Evolutionary conservation across 2,113 vertebrate genomes (phyloP), one percentile per base, ranked within the genome.

Genomic region (Aphyosemion australe): DNA sequence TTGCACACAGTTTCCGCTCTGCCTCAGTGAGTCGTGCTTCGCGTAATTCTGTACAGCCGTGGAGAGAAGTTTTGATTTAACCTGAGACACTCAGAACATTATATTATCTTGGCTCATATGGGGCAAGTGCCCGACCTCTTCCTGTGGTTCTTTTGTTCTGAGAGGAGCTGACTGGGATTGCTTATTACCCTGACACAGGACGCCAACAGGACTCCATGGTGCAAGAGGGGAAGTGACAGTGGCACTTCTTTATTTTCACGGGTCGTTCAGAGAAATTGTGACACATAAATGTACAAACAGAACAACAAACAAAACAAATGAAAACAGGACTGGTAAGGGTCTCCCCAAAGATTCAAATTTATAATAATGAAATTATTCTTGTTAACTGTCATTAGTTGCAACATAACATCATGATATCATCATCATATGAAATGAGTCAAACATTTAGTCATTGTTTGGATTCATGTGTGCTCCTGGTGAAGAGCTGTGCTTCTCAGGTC

Each of bases 171-270:
- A 46, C 26, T 26, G 51, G 82, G 87, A 87, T 83, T 80, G 74
- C 87, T 92, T 90, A 92, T 91, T 89, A 78, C 81, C 78, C 76
- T 87, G 83, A 83, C 80, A 84, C 88, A 90, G 90, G 88, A 90
- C 84, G 84, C 82, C 83, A 88, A 74, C 72, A 72, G 85, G 80
- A 84, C 82, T 78, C 62, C 82, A 77, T 65, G 79, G 78, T 79
- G 81, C 84, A 79, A 84, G 77, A 86, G 69, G 85, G 90, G 88
- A 91, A 89, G 87, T 86, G 82, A 87, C 85, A 84, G 71, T 79
- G 86, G 72, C 74, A 78, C 74, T 72, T 50, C 56, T 74, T 89
- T 91, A 83, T 88, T 91, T 89, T 88, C 61, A 84, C 61, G 76
- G 71, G 76, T 75, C 84, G 81, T 66, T 77, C 79, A 57, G 62